phyloP scores from a whole-genome alignment of 1,140 invertebrate species.

The Lucilia cuprina region DNA sequence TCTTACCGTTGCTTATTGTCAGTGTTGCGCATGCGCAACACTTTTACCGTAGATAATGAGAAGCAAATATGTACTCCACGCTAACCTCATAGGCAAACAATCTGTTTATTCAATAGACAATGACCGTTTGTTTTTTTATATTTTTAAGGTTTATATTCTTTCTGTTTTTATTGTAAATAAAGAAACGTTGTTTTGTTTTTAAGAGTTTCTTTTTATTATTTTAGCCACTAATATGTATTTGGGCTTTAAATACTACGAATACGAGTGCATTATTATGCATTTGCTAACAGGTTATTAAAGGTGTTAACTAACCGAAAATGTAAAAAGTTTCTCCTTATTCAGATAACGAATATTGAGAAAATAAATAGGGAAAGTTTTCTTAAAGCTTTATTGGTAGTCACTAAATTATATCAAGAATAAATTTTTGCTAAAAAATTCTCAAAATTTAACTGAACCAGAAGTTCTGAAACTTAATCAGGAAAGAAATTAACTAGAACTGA shows the following conservation, averaged over 20 bases:
- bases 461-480: no score
- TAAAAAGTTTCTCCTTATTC: no score
- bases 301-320: no score
- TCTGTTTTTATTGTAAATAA: neutral
- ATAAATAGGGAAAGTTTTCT: no score
- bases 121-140: conserved; percentile 16
- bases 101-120: conserved; percentile 20
- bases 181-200: neutral
- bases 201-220: neutral
- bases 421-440: no score
- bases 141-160: neutral
- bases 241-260: neutral
- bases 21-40: conserved; percentile 24
- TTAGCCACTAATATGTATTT: neutral
- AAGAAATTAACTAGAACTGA: no score
- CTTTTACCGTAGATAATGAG: conserved; percentile 31
- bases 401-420: no score
- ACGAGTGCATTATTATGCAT: neutral
- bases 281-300: no score
- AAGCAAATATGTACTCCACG: neutral
- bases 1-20: neutral
- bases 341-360: no score
- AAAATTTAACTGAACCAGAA: no score
- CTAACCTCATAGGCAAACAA: conserved; percentile 5
- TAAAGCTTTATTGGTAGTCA: no score